Evolutionary conservation across 2,888 invertebrate genomes (phyloP).

Genomic region (Drosophila percnosoma): DNA sequence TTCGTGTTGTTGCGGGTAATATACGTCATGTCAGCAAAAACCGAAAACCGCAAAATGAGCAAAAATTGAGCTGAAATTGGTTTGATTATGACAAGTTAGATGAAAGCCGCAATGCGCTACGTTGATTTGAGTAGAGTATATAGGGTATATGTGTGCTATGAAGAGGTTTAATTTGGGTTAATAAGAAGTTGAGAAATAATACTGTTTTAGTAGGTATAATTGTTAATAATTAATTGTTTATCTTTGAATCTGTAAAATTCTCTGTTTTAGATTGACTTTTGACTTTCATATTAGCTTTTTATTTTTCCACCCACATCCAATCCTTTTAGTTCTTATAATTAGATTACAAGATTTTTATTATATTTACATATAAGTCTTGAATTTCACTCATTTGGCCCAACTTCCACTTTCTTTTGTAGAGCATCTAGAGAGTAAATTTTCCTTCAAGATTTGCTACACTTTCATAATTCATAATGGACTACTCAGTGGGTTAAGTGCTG

Average conservation of each 20-base stretch:
- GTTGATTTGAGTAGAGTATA: neutral
- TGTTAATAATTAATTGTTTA: neutral
- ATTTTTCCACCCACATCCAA: neutral
- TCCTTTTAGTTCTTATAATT: neutral
- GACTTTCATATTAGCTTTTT: neutral
- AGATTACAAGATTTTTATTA: neutral
- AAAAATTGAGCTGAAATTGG: slow-evolving; percentile 44
- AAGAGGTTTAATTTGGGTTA: neutral
- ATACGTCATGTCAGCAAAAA: slow-evolving; percentile 25
- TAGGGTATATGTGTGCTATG: neutral
- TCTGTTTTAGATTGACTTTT: neutral
- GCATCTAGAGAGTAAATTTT: slow-evolving; percentile 5
- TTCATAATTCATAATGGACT: slow-evolving; percentile 47
- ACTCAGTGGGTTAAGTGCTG: slow-evolving; percentile 59
- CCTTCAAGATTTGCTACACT: slow-evolving; percentile 51
- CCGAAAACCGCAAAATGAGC: slow-evolving; percentile 61
- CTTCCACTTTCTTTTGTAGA: slow-evolving; percentile 30
- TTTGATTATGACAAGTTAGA: slow-evolving; percentile 38
- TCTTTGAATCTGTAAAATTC: neutral
- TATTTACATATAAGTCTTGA: too few species aligned
- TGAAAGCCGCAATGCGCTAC: slow-evolving; percentile 39
- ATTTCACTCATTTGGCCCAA: neutral
- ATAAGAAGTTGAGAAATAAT: accelerated
- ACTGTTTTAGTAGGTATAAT: neutral
- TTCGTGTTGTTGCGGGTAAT: slow-evolving; percentile 29